Conservation (phyloP, 2,888 invertebrate species). For the Ennomos quercinarius region DNA sequence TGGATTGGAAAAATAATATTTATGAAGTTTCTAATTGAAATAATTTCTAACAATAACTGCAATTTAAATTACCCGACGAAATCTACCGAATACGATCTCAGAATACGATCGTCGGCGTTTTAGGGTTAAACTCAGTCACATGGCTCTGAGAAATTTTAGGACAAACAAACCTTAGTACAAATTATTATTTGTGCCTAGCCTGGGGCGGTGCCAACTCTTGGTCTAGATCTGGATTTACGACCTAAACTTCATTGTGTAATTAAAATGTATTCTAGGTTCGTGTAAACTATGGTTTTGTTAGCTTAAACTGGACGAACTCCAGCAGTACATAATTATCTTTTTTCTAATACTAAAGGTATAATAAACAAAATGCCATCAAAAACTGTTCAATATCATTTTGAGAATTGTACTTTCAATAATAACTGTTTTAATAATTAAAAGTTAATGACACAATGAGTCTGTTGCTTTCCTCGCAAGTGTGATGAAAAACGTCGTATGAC, state of each 20-base stretch:
- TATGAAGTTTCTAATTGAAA: background rate
- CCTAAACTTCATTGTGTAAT: slow-evolving; percentile 21
- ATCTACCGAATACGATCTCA: slow-evolving; percentile 1
- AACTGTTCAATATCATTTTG: no score
- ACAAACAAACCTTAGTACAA: slow-evolving; percentile 11
- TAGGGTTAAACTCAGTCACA: slow-evolving; percentile 1
- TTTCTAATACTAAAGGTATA: no score
- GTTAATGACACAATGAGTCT: no score
- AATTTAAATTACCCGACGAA: background rate
- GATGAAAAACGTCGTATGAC: no score
- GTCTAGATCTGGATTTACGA: slow-evolving; percentile 16
- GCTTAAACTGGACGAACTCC: background rate
- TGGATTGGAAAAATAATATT: no score
- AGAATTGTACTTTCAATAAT: no score
- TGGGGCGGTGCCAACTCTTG: slow-evolving; percentile 10
- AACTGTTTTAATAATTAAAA: no score
- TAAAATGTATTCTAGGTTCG: slow-evolving; percentile 20
- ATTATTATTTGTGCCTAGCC: slow-evolving; percentile 12
- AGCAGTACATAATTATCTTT: no score
- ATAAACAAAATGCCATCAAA: no score
- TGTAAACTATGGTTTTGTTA: background rate
- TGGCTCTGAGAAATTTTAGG: slow-evolving; percentile 2
- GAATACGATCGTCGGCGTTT: background rate
- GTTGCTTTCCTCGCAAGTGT: no score
- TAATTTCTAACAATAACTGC: background rate